These are phyloP conservation scores for Leptopilina myrica DNA, from an alignment of 2,888 invertebrate species.

Conservation along the genomic window DNA sequence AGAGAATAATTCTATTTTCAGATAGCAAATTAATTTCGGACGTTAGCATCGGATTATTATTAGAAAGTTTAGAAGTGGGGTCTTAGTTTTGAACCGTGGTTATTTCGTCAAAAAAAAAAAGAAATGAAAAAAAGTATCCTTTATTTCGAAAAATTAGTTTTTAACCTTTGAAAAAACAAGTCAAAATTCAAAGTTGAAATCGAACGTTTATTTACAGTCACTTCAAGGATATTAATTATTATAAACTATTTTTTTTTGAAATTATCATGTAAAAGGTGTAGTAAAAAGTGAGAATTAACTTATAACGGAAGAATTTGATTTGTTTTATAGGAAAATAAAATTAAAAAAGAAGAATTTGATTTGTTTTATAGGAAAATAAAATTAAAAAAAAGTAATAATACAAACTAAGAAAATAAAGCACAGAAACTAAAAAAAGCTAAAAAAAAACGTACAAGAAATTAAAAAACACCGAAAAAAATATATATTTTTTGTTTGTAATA, in stretches of 20 bases:
- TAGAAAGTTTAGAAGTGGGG: slow-evolving; percentile 53
- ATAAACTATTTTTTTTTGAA: neutral
- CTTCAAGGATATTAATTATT: slow-evolving; percentile 26
- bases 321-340: slow-evolving; percentile 44
- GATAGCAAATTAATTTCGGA: slow-evolving; percentile 41
- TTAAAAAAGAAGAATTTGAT: slow-evolving; percentile 14
- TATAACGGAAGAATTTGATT: slow-evolving; percentile 48
- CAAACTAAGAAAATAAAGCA: slow-evolving; percentile 40
- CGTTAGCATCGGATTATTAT: slow-evolving; percentile 42
- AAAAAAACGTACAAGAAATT: slow-evolving; percentile 50
- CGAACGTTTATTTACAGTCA: slow-evolving; percentile 42
- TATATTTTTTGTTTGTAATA: slow-evolving; percentile 61
- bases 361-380: slow-evolving; percentile 44
- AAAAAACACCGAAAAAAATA: slow-evolving; percentile 66
- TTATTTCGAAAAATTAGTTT: slow-evolving; percentile 43
- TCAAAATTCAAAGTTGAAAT: slow-evolving; percentile 21
- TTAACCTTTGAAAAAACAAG: slow-evolving; percentile 4
- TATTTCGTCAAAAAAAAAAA: slow-evolving; percentile 38
- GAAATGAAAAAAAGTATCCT: slow-evolving; percentile 44
- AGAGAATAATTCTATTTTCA: slow-evolving; percentile 30
- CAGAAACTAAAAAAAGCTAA: slow-evolving; percentile 49
- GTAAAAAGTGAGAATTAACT: slow-evolving; percentile 11
- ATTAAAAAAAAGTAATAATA: slow-evolving; percentile 44
- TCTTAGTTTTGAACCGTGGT: slow-evolving; percentile 44
- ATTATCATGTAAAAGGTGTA: slow-evolving; percentile 6